These are phyloP conservation scores for Pedionomus torquatus DNA, from an alignment of 2,113 vertebrate genomes.

Conservation along the genomic window DNA sequence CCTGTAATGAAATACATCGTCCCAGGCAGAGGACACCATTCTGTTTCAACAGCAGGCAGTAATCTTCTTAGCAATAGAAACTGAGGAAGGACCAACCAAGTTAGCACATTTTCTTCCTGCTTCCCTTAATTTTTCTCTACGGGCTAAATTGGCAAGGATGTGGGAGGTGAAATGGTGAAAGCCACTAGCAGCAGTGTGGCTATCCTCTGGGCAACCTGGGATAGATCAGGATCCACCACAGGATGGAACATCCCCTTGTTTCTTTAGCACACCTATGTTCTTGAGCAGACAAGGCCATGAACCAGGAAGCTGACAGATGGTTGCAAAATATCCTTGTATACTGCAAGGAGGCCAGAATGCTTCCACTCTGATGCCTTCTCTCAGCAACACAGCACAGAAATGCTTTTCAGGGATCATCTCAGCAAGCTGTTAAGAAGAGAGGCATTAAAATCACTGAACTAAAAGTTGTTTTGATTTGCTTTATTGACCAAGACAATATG, in stretches of 20 bases:
- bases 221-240: neutral
- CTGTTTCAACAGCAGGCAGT: neutral
- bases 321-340: neutral
- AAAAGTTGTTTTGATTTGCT: neutral
- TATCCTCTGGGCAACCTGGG: neutral
- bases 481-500: neutral
- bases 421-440: neutral
- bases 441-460: neutral
- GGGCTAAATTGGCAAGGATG: neutral
- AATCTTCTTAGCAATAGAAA: neutral
- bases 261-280: neutral
- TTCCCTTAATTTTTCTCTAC: neutral
- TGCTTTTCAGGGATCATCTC: neutral
- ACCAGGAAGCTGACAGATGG: neutral
- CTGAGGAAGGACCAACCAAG: neutral
- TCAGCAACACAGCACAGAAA: neutral
- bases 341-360: neutral
- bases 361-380: neutral
- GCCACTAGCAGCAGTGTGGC: neutral
- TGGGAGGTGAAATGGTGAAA: neutral
- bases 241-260: neutral
- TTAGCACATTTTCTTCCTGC: neutral
- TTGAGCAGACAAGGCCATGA: neutral
- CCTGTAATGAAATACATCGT: neutral
- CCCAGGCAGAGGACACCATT: neutral